These are phyloP conservation scores for Choloepus didactylus DNA, from an alignment of 2,797 vertebrate species.

Conservation along the genomic window DNA sequence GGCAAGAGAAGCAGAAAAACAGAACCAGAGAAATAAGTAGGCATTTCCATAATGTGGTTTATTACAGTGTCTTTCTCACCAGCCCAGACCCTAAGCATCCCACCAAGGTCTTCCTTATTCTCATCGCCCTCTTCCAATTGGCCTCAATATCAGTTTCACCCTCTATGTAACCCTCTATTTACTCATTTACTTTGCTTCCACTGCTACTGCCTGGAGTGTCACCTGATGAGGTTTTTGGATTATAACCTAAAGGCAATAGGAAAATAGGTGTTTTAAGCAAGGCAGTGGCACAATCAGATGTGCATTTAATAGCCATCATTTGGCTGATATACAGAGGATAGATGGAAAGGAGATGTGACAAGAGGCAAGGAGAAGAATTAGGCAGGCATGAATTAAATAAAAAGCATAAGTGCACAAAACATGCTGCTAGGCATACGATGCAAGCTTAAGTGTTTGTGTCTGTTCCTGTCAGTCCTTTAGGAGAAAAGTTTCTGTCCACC, in stretches of 20 bases:
- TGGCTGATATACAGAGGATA: not conserved
- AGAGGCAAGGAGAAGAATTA: not conserved
- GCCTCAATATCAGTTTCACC: not conserved
- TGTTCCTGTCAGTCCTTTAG: not conserved
- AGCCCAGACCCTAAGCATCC: not conserved
- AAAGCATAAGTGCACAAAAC: not conserved
- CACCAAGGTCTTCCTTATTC: not conserved
- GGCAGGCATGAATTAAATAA: not conserved
- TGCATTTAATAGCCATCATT: not conserved
- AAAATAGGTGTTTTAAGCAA: not conserved
- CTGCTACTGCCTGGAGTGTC: not conserved
- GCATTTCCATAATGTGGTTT: not conserved
- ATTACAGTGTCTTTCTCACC: not conserved
- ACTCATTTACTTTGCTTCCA: not conserved
- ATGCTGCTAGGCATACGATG: not conserved
- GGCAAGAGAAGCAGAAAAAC: not conserved
- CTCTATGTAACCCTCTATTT: not conserved
- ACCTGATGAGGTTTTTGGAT: not conserved
- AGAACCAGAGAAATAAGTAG: not conserved
- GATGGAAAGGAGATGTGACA: not conserved
- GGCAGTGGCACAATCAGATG: not conserved
- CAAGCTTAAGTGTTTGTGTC: not conserved
- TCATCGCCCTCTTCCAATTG: not conserved
- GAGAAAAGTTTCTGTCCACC: not conserved
- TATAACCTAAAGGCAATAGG: not conserved